Evolutionary conservation across 2,113 vertebrate genomes (phyloP).

Genomic region (Microcebus griseorufus): DNA sequence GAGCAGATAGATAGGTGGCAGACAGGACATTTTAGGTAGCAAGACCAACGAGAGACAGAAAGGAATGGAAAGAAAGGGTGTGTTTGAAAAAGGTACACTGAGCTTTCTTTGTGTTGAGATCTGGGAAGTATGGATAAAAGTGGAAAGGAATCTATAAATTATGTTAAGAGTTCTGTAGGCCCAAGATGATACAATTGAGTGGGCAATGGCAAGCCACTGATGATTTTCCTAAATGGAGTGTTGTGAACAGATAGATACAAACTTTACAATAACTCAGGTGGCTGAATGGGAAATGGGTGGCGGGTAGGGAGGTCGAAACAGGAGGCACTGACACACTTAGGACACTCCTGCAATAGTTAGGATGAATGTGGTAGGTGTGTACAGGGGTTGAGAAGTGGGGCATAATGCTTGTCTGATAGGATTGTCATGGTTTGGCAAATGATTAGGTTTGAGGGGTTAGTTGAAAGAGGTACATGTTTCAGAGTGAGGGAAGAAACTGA

Average conservation of each 20-base stretch:
- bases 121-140: neutral
- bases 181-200: neutral
- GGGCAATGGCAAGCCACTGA: neutral
- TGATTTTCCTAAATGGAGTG: neutral
- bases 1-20: neutral
- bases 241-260: neutral
- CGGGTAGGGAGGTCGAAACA: neutral
- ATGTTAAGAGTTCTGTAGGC: neutral
- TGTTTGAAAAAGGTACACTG: neutral
- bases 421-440: neutral
- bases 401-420: neutral
- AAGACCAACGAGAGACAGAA: neutral
- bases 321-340: neutral
- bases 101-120: neutral
- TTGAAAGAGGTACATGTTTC: neutral
- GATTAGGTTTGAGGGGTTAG: neutral
- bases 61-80: neutral
- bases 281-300: neutral
- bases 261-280: neutral
- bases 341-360: neutral
- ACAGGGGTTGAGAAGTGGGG: neutral
- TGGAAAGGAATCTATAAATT: neutral
- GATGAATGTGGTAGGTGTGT: neutral
- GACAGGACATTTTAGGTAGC: neutral
- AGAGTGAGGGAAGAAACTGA: neutral